These are phyloP conservation scores for Drosophila borborema DNA, from an alignment of 2,888 invertebrate genomes.

Conservation along the genomic window DNA sequence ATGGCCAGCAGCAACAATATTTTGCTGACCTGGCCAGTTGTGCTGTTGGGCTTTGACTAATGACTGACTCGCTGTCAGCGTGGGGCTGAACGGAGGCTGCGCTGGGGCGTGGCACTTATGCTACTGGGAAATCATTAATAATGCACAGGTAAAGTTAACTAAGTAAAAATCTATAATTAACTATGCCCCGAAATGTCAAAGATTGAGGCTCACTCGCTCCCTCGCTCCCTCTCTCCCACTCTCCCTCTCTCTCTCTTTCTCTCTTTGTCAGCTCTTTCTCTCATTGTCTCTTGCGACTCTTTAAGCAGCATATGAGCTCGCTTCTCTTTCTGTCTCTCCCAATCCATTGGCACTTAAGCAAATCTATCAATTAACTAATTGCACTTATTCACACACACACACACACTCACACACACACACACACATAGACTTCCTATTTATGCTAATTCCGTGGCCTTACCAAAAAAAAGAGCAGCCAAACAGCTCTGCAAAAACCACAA, in stretches of 20 bases:
- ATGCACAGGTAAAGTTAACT: constrained; percentile 63
- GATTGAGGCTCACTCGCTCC: constrained; percentile 30
- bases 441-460: constrained; percentile 57
- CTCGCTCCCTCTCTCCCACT: background rate
- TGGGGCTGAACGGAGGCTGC: background rate
- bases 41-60: constrained; percentile 59
- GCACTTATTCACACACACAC: constrained; percentile 34
- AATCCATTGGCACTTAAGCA: constrained; percentile 13
- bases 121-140: constrained; percentile 57
- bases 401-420: background rate
- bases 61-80: constrained; percentile 41
- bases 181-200: constrained; percentile 38
- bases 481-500: constrained; percentile 30
- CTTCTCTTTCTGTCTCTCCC: background rate
- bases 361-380: constrained; percentile 69
- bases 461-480: constrained; percentile 2
- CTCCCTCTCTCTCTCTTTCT: background rate
- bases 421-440: constrained; percentile 33
- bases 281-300: background rate
- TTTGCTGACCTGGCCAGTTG: constrained; percentile 46
- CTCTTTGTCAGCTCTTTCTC: background rate
- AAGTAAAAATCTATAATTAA: constrained; percentile 64
- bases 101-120: constrained; percentile 36
- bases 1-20: constrained; percentile 14
- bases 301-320: background rate